phyloP scores from a whole-genome alignment of 1,140 invertebrate species.

The Zophobas morio region DNA sequence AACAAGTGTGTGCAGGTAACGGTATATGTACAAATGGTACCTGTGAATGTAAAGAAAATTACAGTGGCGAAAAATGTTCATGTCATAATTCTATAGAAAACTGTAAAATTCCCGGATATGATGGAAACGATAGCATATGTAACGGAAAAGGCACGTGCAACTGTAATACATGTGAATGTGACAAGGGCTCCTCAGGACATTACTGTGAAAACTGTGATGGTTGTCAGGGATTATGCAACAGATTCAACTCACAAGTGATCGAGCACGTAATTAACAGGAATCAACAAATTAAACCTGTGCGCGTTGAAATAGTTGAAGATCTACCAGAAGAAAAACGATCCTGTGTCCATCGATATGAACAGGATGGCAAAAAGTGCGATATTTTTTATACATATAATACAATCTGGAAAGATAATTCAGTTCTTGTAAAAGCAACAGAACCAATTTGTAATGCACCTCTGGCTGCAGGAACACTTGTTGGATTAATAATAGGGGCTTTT shows the following conservation, averaged over 20 bases:
- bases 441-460: conserved; percentile 18
- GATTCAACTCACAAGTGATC: conserved; percentile 46
- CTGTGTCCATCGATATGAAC: background rate
- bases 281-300: background rate
- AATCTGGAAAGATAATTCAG: background rate
- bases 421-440: background rate
- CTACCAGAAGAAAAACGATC: background rate
- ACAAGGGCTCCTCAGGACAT: conserved; percentile 51
- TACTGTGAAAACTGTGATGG: conserved; percentile 59
- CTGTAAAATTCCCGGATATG: conserved; percentile 52
- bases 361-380: background rate
- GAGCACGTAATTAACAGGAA: background rate
- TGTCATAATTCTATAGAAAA: conserved; percentile 52
- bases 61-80: conserved; percentile 56
- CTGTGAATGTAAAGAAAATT: conserved; percentile 57
- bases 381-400: conserved; percentile 3
- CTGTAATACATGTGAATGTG: conserved; percentile 59
- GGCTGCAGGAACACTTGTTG: conserved; percentile 3
- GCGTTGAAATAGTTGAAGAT: conserved; percentile 29
- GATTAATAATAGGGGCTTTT: conserved; percentile 19
- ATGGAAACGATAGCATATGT: conserved; percentile 49
- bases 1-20: conserved; percentile 58
- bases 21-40: conserved; percentile 58
- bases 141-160: conserved; percentile 58
- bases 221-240: conserved; percentile 51